Percentiles rank a stretch among this genome's conserved stretches.
These are phyloP conservation scores for Axis porcinus DNA, from an alignment of 2,113 vertebrate genomes.

Conservation along the genomic window DNA sequence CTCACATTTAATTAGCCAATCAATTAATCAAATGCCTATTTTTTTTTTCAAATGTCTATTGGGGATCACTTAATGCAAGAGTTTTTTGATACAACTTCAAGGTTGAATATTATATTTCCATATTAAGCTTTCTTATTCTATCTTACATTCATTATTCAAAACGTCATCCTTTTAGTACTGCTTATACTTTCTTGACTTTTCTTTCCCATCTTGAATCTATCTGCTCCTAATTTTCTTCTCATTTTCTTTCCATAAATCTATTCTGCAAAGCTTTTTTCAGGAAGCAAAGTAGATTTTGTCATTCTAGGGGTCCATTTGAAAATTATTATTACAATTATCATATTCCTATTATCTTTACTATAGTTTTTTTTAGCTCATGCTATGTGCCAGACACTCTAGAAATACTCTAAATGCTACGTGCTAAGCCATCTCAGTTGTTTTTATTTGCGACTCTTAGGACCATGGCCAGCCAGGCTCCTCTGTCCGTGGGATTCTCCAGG, in stretches of 20 bases:
- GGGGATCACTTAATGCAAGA: background rate
- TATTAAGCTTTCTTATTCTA: background rate
- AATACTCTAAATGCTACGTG: background rate
- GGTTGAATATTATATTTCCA: background rate
- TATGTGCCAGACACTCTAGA: background rate
- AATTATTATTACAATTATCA: background rate
- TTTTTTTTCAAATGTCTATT: background rate
- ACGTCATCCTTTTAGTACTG: background rate
- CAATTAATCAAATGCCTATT: background rate
- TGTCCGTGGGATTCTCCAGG: background rate
- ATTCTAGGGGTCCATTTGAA: background rate
- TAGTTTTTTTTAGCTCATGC: background rate
- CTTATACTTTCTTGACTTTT: background rate
- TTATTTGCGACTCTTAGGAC: background rate
- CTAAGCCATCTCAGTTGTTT: background rate
- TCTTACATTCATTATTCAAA: conserved; percentile 4
- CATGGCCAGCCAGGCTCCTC: background rate
- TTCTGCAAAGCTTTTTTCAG: background rate
- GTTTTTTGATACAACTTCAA: background rate
- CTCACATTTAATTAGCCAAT: background rate
- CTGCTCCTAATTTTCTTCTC: conserved; percentile 20
- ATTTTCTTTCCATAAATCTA: conserved; percentile 35
- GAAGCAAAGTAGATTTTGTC: conserved; percentile 1
- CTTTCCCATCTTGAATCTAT: background rate
- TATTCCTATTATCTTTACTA: background rate